Evolutionary conservation across 2,888 invertebrate species (phyloP), one percentile per base, ranked within the genome.

Genomic region (Stenichneumon culpator): DNA sequence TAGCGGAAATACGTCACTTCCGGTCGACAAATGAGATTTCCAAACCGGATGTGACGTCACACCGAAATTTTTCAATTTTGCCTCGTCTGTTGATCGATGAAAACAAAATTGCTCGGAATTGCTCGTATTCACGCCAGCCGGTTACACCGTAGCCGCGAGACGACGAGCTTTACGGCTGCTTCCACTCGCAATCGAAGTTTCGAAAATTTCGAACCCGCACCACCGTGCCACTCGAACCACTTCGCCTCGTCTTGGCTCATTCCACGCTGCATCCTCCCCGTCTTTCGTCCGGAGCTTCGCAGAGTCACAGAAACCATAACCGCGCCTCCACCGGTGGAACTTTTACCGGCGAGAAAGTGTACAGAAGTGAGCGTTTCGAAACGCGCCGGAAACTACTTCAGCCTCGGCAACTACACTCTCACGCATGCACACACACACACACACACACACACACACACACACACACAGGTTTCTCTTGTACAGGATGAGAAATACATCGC

Each of bases 231-330:
- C 50, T 32, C 54, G 39, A 65, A 65, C 65, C 32, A 28, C 70
- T 9, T 28, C 16, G 28, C 69, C 9, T 6, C 44, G 19, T 39
- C 36, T 39, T 39, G 25, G 36, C 22, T 39, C 39, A 22, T 39
- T 19, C 39, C 63, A 5, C 32, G 32, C 1, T 63, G 63, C 63
- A 63, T 63, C 63, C 63, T 25, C 9, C 4, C 63, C 44, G 7
- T 44, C 28, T 36, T 11, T 60, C n/a, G 32, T 28, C 52, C 36
- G 28, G 32, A 47, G 44, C 44, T 16, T 47, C 32, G 32, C 44
- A 11, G 57, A 80, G 80, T 80, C 73, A 75, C 68, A 69, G 75
- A 75, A 75, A 81, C 81, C 81, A 81, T 75, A 81, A 81, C 81
- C 81, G 67, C 75, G 75, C 60, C 32, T 36, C 57, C 57, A 47